Evolutionary conservation across 1,140 invertebrate species (phyloP), one percentile per base, ranked within the genome.

Genomic region (Drosophila azteca): DNA sequence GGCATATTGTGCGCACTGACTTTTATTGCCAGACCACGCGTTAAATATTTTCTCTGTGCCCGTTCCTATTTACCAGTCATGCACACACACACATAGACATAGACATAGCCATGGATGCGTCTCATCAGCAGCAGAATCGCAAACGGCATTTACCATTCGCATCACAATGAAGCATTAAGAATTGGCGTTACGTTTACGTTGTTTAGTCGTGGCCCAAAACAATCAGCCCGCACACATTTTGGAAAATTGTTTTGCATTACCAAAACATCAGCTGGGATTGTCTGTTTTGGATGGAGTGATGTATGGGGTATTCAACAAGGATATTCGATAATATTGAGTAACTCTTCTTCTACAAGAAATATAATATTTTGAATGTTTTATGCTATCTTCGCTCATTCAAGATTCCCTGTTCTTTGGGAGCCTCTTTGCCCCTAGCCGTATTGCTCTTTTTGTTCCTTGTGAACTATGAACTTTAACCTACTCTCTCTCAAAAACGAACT

Each of bases 1-100:
- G 46, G 11, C 69, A 82, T 83, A 71, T 72, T 84, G 65, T 62
- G 64, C 67, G 50, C 31, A 73, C 13, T 81, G 82, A 73, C 64
- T 77, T 69, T 63, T 87, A 81, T 70, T 60, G 82, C 65, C 41
- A 59, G 49, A 44, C 65, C 62, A 49, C 65, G 54, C 52, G 69
- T 83, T 77, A 75, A 81, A 87, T 81, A 87, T 75, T 79, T 76
- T 54, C 35, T 13, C 11, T 39, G 35, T 13, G 11, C 35, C 35
- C 35, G 11, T 39, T 5, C 35, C 35, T 39, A 39, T 39, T 39
- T 39, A 13, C 11, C 35, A 39, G 35, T 39, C 35, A 31, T 9
- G n/a, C n/a, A 20, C 17, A 20, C 17, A 20, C 64, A 46, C 41
- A 29, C 53, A n/a, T 9, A 66, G 73, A 43, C 66, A 77, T 49